Evolutionary conservation across 2,113 vertebrate species (phyloP).

Genomic region (Atractosteus spatula): DNA sequence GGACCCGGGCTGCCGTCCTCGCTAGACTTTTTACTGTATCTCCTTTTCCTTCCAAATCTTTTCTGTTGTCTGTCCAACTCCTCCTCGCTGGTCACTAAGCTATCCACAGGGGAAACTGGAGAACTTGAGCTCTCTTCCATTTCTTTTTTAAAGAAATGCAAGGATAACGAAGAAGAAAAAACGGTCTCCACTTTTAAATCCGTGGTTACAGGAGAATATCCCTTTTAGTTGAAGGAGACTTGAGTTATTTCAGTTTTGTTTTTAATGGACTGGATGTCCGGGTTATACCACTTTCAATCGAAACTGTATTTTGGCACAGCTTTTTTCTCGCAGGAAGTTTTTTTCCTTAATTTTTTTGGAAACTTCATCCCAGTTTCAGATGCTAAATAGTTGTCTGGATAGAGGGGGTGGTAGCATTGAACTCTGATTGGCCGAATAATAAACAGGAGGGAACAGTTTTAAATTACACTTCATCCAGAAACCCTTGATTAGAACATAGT

Average conservation of each 20-base stretch:
- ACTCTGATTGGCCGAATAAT: constrained; percentile 67
- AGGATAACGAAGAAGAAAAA: constrained; percentile 52
- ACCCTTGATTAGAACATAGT: too few species aligned
- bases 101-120: constrained; percentile 72
- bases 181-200: constrained; percentile 61
- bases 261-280: not conserved
- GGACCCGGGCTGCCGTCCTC: constrained; percentile 64
- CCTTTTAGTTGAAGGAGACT: constrained; percentile 28
- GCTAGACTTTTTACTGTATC: constrained; percentile 64
- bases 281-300: constrained; percentile 15
- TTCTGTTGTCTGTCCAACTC: constrained; percentile 69
- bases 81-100: constrained; percentile 74
- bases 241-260: constrained; percentile 24
- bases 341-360: constrained; percentile 82
- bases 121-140: constrained; percentile 74
- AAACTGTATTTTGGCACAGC: constrained; percentile 40
- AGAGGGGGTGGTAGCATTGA: constrained; percentile 72
- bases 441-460: constrained; percentile 59
- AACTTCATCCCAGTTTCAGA: constrained; percentile 83
- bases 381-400: constrained; percentile 90
- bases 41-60: constrained; percentile 61
- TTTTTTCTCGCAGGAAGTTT: constrained; percentile 73
- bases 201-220: constrained; percentile 51
- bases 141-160: constrained; percentile 67
- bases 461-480: constrained; percentile 44